These are phyloP conservation scores for Percina caprodes DNA, from an alignment of 2,113 vertebrate genomes.

Conservation along the genomic window DNA sequence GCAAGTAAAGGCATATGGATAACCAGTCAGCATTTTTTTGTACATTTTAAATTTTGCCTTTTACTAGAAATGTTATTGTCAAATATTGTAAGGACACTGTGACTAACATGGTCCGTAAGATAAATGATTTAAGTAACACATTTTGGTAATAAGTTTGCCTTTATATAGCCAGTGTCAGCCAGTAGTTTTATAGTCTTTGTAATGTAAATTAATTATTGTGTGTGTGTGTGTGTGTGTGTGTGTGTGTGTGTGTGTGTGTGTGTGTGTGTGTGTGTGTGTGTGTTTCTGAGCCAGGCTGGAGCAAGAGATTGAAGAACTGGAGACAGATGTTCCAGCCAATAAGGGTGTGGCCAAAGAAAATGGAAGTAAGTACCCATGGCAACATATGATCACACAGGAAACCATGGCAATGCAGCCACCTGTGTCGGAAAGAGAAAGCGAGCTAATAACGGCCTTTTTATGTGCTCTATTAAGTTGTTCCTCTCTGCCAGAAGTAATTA, in stretches of 20 bases:
- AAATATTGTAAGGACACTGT: background rate
- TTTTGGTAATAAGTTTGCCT: background rate
- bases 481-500: conserved; percentile 57
- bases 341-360: conserved; percentile 79
- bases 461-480: conserved; percentile 45
- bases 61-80: background rate
- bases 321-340: conserved; percentile 81
- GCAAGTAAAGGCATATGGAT: background rate
- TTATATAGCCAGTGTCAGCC: background rate
- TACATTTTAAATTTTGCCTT: background rate
- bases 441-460: conserved; percentile 49
- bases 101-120: background rate
- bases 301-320: conserved; percentile 91
- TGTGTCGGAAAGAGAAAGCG: conserved; percentile 31
- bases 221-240: conserved; percentile 21
- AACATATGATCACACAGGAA: conserved; percentile 75
- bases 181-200: background rate
- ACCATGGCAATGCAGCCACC: conserved; percentile 60
- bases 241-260: conserved; percentile 17
- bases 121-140: background rate
- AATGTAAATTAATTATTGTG: background rate
- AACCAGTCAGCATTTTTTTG: background rate
- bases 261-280: background rate
- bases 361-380: conserved; percentile 77
- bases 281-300: conserved; percentile 86